Evolutionary conservation across 2,113 vertebrate genomes (phyloP).

Genomic region (Piprites chloris): DNA sequence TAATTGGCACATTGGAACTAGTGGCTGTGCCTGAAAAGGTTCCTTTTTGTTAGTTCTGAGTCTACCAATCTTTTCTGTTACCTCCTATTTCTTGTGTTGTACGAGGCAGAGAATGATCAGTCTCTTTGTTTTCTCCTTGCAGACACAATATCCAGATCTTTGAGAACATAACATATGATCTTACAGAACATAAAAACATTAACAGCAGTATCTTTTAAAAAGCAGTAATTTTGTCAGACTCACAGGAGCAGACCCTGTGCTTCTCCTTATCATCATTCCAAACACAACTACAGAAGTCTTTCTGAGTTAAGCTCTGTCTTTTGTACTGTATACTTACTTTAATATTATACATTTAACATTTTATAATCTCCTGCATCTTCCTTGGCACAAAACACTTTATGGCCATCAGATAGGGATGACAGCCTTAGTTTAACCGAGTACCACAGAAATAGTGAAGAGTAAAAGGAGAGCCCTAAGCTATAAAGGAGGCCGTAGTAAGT

Average conservation of each 20-base stretch:
- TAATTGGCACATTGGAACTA: neutral
- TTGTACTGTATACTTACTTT: neutral
- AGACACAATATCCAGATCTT: neutral
- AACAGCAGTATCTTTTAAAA: neutral
- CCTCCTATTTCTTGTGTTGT: neutral
- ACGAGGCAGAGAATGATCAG: neutral
- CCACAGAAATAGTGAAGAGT: neutral
- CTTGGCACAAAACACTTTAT: neutral
- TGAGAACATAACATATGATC: neutral
- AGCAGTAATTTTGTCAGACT: neutral
- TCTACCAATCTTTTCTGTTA: neutral
- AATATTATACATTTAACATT: neutral
- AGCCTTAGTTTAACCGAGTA: neutral
- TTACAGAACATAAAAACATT: neutral
- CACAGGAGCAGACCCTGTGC: neutral
- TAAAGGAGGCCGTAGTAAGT: neutral
- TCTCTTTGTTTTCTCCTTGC: neutral
- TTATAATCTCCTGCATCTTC: neutral
- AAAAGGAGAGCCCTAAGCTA: neutral
- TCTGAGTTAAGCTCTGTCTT: neutral
- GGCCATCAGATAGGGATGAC: neutral
- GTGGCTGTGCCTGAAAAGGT: neutral
- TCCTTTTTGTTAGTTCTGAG: neutral
- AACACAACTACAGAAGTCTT: neutral
- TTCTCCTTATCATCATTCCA: neutral